Percentiles rank a stretch among this genome's conserved stretches.
Conservation (phyloP, 2,888 invertebrate species). For the Ophion obscuratus region DNA sequence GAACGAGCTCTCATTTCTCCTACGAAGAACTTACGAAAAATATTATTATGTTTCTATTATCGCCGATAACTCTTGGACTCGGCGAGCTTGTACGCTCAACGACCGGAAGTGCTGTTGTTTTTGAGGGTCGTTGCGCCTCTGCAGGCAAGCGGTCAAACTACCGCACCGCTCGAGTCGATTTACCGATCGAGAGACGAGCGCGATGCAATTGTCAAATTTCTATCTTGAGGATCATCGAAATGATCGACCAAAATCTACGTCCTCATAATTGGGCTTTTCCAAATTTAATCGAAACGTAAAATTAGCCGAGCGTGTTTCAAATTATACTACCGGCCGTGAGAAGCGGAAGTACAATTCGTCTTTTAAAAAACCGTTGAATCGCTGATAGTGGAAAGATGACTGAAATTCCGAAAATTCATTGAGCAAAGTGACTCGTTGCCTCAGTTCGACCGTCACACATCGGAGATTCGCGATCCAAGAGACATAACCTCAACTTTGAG, state of each 20-base stretch:
- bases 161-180: no score
- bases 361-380: neutral
- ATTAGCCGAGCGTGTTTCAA: no score
- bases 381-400: neutral
- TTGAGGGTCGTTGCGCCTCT: no score
- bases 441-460: no score
- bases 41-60: neutral
- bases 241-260: neutral
- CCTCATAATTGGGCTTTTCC: no score
- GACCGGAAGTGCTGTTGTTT: neutral
- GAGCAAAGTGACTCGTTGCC: neutral
- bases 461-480: neutral
- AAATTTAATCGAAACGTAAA: no score
- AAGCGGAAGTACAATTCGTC: neutral
- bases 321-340: no score
- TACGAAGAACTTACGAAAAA: neutral
- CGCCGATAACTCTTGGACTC: neutral
- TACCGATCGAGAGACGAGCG: no score
- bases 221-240: neutral
- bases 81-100: neutral
- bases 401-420: neutral
- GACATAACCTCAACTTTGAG: slow-evolving; percentile 6
- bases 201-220: neutral
- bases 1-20: neutral
- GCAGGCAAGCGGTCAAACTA: no score